phyloP scores from a whole-genome alignment of 2,888 invertebrate species.

The Cephus nigrinus region DNA sequence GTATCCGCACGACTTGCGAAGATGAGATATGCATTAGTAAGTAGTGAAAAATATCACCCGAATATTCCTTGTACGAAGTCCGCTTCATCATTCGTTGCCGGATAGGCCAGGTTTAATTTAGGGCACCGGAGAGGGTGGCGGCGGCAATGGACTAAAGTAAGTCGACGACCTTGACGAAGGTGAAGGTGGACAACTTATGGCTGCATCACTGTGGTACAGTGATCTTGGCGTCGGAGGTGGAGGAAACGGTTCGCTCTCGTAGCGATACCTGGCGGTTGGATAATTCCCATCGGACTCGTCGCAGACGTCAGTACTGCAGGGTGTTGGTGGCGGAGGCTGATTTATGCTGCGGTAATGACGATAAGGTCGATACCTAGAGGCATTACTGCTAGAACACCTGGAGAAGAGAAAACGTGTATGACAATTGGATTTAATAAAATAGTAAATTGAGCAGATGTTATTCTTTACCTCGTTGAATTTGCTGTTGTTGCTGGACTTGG shows the following conservation, averaged over 20 bases:
- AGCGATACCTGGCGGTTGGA: constrained; percentile 72
- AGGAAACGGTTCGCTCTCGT: constrained; percentile 78
- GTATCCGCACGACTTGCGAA: background rate
- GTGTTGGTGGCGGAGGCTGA: constrained; percentile 93
- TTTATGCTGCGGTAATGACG: constrained; percentile 81
- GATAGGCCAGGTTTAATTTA: constrained; percentile 27
- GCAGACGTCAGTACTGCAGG: constrained; percentile 94
- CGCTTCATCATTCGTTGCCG: background rate
- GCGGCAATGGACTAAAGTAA: constrained; percentile 84
- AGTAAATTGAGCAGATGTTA: constrained; percentile 24
- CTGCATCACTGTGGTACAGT: constrained; percentile 78
- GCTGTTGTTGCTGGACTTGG: constrained; percentile 88
- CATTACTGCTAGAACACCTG: constrained; percentile 69
- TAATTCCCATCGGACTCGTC: constrained; percentile 87
- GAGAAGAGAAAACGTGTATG: background rate
- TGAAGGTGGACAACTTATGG: constrained; percentile 73
- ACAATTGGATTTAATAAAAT: background rate
- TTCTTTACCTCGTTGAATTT: constrained; percentile 63
- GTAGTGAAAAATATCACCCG: background rate
- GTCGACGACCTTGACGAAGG: constrained; percentile 81
- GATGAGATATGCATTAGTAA: background rate
- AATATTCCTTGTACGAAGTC: background rate
- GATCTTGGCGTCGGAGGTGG: constrained; percentile 82
- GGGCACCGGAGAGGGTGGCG: constrained; percentile 87
- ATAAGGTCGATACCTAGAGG: constrained; percentile 77